Base-by-base conservation (phyloP, 2,888 invertebrate genomes). In the Spatulosminthurus flaviceps region DNA sequence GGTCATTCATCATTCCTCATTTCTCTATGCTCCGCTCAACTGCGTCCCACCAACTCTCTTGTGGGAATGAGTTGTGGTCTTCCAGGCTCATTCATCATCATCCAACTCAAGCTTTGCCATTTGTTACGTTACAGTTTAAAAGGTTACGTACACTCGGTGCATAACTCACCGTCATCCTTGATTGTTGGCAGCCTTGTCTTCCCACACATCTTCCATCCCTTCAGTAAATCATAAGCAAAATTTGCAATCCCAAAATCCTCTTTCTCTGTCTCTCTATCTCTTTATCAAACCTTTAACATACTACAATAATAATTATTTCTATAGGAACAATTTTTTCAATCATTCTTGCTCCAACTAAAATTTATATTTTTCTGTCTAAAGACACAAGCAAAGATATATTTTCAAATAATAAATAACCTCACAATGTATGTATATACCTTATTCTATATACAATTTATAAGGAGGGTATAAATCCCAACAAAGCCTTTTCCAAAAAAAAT, bases 51-150 rank as follows among this genome's bases (percentile, higher is more conserved):
- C 34, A 19, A 16, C 34, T 74, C 61, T 21, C 28, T 66, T 76
- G 67, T 67, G 76, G 76, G 41, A 69, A 76, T 76, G 76, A 76
- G 69, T 76, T 76, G 76, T 76, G 76, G 43, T 67, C 43, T 76
- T 43, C 42, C 43, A 43, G n/a, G 2, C 69, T 76, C 76, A 67
- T 76, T 76, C 76, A 76, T 76, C 76, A 76, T 76, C 76, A 76
- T 76, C 76, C 76, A 69, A 67, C 43, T 76, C 75, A 66, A 75
- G 70, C 66, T 34, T 34, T 34, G 75, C 34, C 66, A 73, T 75
- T 66, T 66, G 75, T 64, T 75, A 29, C 64, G n/a, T 13, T 41
- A 70, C 70, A 42, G 41, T 22, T 70, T 34, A 41, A 70, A 70
- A 70, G 70, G 42, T 42, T 67, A 67, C 67, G 28, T 67, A n/a